phyloP scores from a whole-genome alignment of 2,888 invertebrate genomes.

The Agonopterix subpropinquella region DNA sequence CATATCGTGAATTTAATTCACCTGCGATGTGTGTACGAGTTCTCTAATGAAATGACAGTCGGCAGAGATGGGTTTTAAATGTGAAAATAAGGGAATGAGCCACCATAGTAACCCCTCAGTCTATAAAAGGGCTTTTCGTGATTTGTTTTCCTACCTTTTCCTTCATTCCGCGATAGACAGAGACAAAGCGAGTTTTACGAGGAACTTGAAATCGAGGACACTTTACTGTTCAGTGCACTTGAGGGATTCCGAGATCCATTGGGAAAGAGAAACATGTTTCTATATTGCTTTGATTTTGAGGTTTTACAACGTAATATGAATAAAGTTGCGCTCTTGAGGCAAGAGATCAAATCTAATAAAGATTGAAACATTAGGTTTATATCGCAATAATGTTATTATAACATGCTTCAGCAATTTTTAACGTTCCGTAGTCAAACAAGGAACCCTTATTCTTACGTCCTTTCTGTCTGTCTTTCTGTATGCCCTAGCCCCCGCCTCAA shows the following conservation, averaged over 20 bases:
- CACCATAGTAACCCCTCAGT: slow-evolving; percentile 10
- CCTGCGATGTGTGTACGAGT: slow-evolving; percentile 7
- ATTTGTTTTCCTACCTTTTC: slow-evolving; percentile 25
- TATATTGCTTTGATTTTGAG: slow-evolving; percentile 18
- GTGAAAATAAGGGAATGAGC: slow-evolving; percentile 15
- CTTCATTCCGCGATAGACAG: slow-evolving; percentile 18
- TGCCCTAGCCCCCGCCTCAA: too few species aligned
- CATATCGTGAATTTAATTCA: slow-evolving; percentile 28
- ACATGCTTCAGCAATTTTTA: too few species aligned
- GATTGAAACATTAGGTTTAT: too few species aligned
- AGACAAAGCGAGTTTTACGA: slow-evolving; percentile 39
- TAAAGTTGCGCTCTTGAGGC: background rate
- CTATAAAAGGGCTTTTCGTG: slow-evolving; percentile 18
- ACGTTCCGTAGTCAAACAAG: too few species aligned
- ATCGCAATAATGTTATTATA: too few species aligned
- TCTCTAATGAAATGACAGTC: slow-evolving; percentile 7
- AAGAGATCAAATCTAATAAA: too few species aligned
- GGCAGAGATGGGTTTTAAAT: slow-evolving; percentile 10
- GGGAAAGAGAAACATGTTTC: slow-evolving; percentile 22
- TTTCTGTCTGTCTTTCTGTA: too few species aligned
- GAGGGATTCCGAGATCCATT: slow-evolving; percentile 29
- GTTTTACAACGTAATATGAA: slow-evolving; percentile 11
- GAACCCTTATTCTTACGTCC: too few species aligned
- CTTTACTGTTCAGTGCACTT: slow-evolving; percentile 47
- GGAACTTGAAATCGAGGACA: slow-evolving; percentile 41